Base-by-base conservation (phyloP, 2,113 vertebrate genomes). In the Heloderma charlesbogerti region DNA sequence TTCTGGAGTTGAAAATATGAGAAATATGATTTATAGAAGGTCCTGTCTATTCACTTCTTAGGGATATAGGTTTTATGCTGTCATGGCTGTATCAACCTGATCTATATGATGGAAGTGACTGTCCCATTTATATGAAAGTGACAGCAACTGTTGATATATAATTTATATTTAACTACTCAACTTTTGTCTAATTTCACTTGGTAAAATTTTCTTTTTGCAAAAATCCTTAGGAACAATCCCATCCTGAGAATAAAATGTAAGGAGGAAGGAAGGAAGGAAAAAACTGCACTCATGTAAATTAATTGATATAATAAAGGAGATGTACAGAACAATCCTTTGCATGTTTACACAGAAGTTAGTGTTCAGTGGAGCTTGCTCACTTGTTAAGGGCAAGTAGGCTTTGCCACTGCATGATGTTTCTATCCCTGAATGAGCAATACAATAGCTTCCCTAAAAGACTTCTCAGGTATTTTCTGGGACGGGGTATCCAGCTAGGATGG, bases 1-100 rank as follows among this genome's bases (percentile, higher is more conserved):
- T 84, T 84, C 27, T 81, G 63, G 91, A 92, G 45, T 34, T 85
- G 60, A 81, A 88, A 88, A 66, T 71, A 3, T 89, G 0, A 34
- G 89, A 86, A 6, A 84, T 1, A 3, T 29, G n/a, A 81, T 94
- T 92, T 87, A 31, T 85, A 79, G 20, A 89, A 12, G 67, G 90
- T 74, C 15, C 31, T 67, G 22, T 4, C 34, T 51, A 48, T 77
- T n/a, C 40, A 60, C 16, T 18, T 60, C 27, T 74, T 45, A 66
- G 37, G 20, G 18, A 8, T 80, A 20, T 29, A 57, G 0, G 31
- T 51, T 60, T 57, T 77, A 63, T 78, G 54, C 1, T 78, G 37
- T n/a, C n/a, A 22, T 37, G 82, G 31, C 9, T 88, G 67, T 51
- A 72, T 71, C 75, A 89, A 34, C 40, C 20, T 57, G 20, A 77